phyloP scores from a whole-genome alignment of 2,113 vertebrate genomes.

The Oxygymnocypris stewartii region DNA sequence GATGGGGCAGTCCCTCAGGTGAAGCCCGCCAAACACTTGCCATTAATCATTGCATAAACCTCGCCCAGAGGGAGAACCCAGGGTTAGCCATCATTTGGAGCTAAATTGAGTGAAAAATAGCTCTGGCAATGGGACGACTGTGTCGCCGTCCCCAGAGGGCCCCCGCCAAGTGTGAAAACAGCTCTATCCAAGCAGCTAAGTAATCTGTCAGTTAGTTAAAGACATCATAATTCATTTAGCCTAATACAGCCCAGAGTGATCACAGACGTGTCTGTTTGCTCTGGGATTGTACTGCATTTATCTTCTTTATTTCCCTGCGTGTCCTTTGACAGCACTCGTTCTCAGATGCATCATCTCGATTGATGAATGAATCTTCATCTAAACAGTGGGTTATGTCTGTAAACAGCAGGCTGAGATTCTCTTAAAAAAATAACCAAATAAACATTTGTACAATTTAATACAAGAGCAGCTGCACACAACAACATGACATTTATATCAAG shows the following conservation, averaged over 20 bases:
- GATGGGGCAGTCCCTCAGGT: constrained; percentile 96
- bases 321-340: not conserved
- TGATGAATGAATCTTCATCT: not conserved
- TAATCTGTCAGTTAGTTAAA: constrained; percentile 96
- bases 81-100: constrained; percentile 99
- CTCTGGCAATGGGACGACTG: constrained; percentile 88
- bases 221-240: constrained; percentile 94
- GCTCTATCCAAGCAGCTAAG: constrained; percentile 86
- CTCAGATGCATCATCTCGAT: constrained; percentile 20
- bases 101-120: constrained; percentile 99
- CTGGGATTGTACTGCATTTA: constrained; percentile 73
- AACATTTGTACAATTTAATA: not conserved
- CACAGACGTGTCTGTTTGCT: constrained; percentile 76
- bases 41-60: constrained; percentile 99
- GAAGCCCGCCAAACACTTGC: constrained; percentile 91
- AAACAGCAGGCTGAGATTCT: not conserved
- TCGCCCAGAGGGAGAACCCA: constrained; percentile 91
- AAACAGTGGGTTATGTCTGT: not conserved
- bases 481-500: not conserved
- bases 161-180: constrained; percentile 79
- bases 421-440: not conserved
- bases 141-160: constrained; percentile 83
- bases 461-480: not conserved
- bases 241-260: constrained; percentile 69
- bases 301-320: constrained; percentile 72